Percentiles rank a stretch among this genome's conserved stretches.
Conservation (phyloP, 2,113 vertebrate species). For the Plestiodon gilberti region DNA sequence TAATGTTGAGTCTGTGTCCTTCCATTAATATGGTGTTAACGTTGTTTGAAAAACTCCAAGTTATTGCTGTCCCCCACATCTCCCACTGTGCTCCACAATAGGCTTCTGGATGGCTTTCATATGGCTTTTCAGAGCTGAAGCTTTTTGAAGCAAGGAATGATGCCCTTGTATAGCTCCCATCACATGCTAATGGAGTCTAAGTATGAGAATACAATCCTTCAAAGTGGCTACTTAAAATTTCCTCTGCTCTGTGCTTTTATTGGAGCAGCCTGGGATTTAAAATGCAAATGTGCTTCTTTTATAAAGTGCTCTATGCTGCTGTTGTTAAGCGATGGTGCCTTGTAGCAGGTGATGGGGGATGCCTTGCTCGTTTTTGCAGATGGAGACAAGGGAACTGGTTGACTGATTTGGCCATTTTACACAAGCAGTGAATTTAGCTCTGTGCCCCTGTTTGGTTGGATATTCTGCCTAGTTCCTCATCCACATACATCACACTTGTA, state of each 20-base stretch:
- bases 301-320: neutral
- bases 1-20: neutral
- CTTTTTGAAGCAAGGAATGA: neutral
- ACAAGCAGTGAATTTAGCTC: neutral
- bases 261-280: constrained; percentile 7
- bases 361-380: neutral
- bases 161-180: neutral
- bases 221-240: neutral
- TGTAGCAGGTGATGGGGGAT: neutral
- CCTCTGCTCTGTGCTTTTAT: neutral
- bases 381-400: neutral
- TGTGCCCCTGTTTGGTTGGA: rapidly evolving
- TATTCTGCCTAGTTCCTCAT: neutral
- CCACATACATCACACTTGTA: neutral
- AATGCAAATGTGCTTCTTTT: constrained; percentile 12
- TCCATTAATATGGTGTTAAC: constrained; percentile 14
- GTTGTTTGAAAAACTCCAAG: neutral
- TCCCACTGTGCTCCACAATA: constrained; percentile 12
- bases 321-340: neutral
- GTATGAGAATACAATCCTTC: neutral
- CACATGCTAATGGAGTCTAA: constrained; percentile 18
- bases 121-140: neutral
- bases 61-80: neutral
- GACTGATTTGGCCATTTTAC: neutral
- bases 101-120: constrained; percentile 1